Evolutionary conservation across 2,888 invertebrate species (phyloP), one percentile per base, ranked within the genome.

Genomic region (Harmothoe impar): DNA sequence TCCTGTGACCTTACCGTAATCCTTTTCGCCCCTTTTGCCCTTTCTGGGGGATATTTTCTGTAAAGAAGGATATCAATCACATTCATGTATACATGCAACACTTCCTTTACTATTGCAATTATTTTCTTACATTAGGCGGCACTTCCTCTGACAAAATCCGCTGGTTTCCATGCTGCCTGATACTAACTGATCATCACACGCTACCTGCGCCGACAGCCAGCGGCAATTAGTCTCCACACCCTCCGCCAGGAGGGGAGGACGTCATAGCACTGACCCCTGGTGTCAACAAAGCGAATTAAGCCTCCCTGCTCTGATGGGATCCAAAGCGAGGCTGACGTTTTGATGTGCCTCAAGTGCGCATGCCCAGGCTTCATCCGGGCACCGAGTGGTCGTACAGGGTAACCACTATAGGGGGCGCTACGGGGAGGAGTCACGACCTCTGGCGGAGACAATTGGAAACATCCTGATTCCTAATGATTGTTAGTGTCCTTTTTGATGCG

Each of bases 251-350:
- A 33, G 33, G 81, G 43, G 35, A 23, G 7, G 43, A 17, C 81
- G 81, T 81, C 81, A 35, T 17, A 15, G 81, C 33, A 7, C 33
- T 81, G 81, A 81, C 81, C 81, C 31, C 81, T 81, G 43, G 81
- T 81, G 81, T 81, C 81, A 81, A 81, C 81, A 81, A 81, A 81
- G 81, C 81, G 43, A 81, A 81, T 81, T 81, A 81, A 77, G 17
- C 15, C 3, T 31, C 77, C 77, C 31, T 43, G 43, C 15, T 77
- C 81, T 35, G n/a, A 81, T 81, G 43, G 12, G 81, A 20, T 20
- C 81, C 81, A 81, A 43, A 72, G 81, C 23, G 81, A 35, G 81
- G 33, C 23, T 81, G 72, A 25, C 29, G 72, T 33, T 81, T 81
- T 81, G 81, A 81, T 81, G 81, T 81, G 33, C 77, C 29, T 25